Evolutionary conservation across 1,140 invertebrate species (phyloP).

Genomic region (Lucilia cuprina): DNA sequence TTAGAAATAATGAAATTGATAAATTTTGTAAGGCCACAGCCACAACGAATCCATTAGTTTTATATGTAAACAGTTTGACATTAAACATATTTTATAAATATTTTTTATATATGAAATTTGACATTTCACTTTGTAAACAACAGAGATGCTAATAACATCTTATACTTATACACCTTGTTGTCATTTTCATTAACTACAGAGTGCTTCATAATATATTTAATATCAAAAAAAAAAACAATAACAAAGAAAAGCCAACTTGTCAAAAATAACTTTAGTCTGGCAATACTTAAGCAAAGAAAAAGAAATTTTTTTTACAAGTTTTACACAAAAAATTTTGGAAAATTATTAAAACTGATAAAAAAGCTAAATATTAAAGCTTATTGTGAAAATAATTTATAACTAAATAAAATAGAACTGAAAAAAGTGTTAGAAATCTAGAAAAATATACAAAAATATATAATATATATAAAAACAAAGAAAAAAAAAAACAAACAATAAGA

Average conservation of each 20-base stretch:
- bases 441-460: background rate
- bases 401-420: background rate
- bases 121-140: too few species aligned
- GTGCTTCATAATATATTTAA: background rate
- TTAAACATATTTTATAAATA: too few species aligned
- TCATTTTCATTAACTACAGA: background rate
- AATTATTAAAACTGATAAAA: too few species aligned
- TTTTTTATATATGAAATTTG: too few species aligned
- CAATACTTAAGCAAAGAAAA: background rate
- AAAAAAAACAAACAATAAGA: background rate
- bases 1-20: background rate
- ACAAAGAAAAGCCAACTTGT: too few species aligned
- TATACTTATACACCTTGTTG: too few species aligned
- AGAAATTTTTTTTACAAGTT: background rate
- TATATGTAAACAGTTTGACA: background rate
- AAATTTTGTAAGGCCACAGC: background rate
- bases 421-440: background rate
- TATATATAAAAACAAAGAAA: background rate
- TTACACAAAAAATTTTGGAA: too few species aligned
- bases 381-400: background rate
- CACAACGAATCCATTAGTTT: too few species aligned
- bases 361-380: background rate
- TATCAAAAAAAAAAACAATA: background rate
- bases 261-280: background rate
- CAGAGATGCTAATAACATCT: too few species aligned